Percentiles rank a stretch among this genome's conserved stretches.
These are phyloP conservation scores for Bombus fervidus DNA, from an alignment of 1,140 invertebrate species.

Conservation along the genomic window DNA sequence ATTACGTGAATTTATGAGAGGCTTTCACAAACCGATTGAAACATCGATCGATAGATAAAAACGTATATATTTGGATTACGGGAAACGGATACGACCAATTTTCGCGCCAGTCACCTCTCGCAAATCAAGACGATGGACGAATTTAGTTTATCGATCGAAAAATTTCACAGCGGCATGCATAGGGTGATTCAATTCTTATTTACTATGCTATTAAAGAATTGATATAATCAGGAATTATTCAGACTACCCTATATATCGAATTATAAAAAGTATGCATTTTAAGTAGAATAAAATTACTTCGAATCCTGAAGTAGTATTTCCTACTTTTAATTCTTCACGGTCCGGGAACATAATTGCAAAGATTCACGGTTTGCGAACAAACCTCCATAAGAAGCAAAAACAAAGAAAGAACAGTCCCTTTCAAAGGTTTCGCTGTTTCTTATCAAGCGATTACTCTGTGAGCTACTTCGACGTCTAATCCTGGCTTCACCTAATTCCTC, in stretches of 20 bases:
- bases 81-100: not conserved
- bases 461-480: no score
- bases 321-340: constrained; percentile 1
- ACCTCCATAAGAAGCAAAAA: not conserved
- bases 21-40: not conserved
- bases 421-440: not conserved
- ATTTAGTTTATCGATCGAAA: not conserved
- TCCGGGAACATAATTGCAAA: not conserved
- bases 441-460: not conserved
- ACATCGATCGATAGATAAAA: not conserved
- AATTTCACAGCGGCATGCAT: not conserved
- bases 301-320: not conserved
- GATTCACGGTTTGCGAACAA: constrained; percentile 2
- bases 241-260: not conserved
- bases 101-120: not conserved
- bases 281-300: not conserved
- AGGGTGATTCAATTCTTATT: not conserved
- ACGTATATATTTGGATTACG: not conserved
- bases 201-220: not conserved
- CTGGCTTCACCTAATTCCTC: not conserved
- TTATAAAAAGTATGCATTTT: not conserved
- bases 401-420: not conserved
- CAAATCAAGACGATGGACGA: not conserved
- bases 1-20: not conserved
- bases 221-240: no score